phyloP scores from a whole-genome alignment of 2,888 invertebrate species.

The Dioctria linearis region DNA sequence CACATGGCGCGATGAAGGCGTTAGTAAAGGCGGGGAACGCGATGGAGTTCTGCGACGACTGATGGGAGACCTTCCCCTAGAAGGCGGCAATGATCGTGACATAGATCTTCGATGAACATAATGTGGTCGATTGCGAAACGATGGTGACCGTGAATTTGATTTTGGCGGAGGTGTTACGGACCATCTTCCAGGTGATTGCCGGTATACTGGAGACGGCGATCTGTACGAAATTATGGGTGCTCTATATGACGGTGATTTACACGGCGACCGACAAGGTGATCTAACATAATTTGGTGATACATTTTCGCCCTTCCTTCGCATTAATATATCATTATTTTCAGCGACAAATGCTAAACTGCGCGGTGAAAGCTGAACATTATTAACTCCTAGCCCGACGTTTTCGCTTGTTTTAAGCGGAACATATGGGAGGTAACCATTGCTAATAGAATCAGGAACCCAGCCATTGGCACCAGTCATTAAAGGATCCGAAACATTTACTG shows the following conservation, averaged over 20 bases:
- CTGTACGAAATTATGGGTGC: constrained; percentile 12
- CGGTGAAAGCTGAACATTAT: constrained; percentile 60
- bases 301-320: constrained; percentile 58
- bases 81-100: constrained; percentile 47
- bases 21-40: constrained; percentile 54
- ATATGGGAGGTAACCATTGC: constrained; percentile 50
- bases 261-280: constrained; percentile 21
- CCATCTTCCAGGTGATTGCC: constrained; percentile 19
- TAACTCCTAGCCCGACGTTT: neutral
- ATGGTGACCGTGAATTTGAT: constrained; percentile 55
- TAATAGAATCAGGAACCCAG: constrained; percentile 2
- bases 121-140: constrained; percentile 29
- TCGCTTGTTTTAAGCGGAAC: constrained; percentile 39
- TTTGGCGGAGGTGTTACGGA: constrained; percentile 49
- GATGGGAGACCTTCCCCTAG: constrained; percentile 46
- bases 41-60: constrained; percentile 45
- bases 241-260: constrained; percentile 28
- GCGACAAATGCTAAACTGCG: constrained; percentile 61
- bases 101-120: constrained; percentile 31
- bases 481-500: constrained; percentile 4
- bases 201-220: constrained; percentile 10
- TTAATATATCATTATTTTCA: constrained; percentile 60
- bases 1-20: constrained; percentile 19
- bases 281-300: constrained; percentile 43
- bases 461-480: constrained; percentile 24